Conservation (phyloP, 2,113 vertebrate species). For the Xiphophorus couchianus region DNA sequence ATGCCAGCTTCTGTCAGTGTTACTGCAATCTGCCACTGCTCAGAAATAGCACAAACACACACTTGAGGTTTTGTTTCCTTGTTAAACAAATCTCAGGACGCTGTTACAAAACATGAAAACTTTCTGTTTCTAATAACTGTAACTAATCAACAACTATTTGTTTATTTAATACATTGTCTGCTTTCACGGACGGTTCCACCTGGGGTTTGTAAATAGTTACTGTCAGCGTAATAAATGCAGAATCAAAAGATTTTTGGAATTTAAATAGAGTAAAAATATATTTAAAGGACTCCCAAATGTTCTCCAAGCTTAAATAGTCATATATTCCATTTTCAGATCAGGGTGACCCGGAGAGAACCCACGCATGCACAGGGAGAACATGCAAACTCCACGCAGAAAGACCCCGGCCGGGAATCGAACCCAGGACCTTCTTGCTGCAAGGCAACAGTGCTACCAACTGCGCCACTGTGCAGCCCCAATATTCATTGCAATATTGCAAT, state of each 20-base stretch:
- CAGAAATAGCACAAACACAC: conserved; percentile 25
- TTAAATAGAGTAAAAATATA: neutral
- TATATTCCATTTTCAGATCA: neutral
- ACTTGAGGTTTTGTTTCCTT: conserved; percentile 14
- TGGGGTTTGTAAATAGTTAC: conserved; percentile 16
- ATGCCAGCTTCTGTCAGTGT: conserved; percentile 22
- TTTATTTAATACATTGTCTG: neutral
- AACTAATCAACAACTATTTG: neutral
- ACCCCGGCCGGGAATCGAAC: no score
- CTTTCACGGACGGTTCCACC: conserved; percentile 1
- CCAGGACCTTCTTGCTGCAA: no score
- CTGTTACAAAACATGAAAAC: neutral
- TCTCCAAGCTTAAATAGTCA: no score
- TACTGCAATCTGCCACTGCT: conserved; percentile 39
- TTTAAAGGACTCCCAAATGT: neutral
- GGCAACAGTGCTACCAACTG: no score
- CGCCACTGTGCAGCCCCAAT: no score
- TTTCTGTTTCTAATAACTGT: neutral
- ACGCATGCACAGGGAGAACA: no score
- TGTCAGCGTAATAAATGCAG: neutral
- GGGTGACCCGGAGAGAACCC: no score
- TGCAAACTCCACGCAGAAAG: no score
- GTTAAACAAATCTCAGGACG: conserved; percentile 5
- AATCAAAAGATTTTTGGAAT: neutral
- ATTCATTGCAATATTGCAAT: no score